Conservation (phyloP, 2,113 vertebrate genomes). For the Brachypodius melanocephalos region DNA sequence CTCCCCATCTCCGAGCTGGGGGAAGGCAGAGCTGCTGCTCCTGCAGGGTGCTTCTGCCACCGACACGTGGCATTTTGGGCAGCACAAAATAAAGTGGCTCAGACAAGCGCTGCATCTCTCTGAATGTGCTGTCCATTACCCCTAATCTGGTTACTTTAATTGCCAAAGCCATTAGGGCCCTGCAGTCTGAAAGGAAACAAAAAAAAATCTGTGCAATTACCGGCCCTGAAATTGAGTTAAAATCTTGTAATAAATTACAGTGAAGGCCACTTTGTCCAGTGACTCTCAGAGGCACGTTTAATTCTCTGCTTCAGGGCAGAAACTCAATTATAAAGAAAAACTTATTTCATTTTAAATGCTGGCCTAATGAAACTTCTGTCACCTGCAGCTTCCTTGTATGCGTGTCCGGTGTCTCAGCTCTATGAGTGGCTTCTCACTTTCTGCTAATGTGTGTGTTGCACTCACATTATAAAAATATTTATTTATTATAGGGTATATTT, state of each 20-base stretch:
- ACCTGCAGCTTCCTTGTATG: background rate
- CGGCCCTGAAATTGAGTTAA: background rate
- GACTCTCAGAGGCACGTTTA: background rate
- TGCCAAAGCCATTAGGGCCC: slow-evolving; percentile 24
- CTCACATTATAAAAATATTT: background rate
- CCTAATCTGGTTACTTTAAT: slow-evolving; percentile 26
- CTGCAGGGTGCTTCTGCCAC: background rate
- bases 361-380: background rate
- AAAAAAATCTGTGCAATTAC: slow-evolving; percentile 38
- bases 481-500: background rate
- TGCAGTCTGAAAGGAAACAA: background rate
- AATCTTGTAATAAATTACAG: slow-evolving; percentile 13
- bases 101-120: background rate
- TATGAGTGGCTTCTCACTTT: background rate
- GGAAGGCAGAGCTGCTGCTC: background rate
- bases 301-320: background rate
- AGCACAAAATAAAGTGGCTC: background rate
- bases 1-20: fast-evolving
- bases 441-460: background rate
- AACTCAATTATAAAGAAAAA: slow-evolving; percentile 32
- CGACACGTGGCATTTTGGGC: fast-evolving
- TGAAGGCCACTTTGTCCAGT: background rate
- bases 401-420: fast-evolving
- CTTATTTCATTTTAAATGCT: slow-evolving; percentile 8
- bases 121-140: background rate